These are phyloP conservation scores for Phaethornis superciliosus DNA, from an alignment of 2,113 vertebrate species.

Conservation along the genomic window DNA sequence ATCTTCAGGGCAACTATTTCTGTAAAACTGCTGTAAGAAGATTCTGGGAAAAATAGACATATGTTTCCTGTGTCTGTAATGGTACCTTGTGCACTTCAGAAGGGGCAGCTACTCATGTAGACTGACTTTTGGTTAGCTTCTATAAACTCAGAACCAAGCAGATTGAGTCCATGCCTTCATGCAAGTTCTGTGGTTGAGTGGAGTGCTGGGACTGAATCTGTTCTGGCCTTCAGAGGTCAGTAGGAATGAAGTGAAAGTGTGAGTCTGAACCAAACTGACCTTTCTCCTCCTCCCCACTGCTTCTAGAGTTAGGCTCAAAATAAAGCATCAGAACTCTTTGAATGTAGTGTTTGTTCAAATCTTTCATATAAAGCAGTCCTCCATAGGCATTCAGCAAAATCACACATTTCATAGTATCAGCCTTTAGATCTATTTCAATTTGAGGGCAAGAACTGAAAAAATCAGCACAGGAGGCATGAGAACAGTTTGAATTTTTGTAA, in stretches of 20 bases:
- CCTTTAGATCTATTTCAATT: not conserved
- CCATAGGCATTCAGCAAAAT: not conserved
- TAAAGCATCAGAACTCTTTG: not conserved
- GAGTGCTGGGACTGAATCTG: not conserved
- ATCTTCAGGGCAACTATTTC: not conserved
- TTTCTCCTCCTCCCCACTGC: not conserved
- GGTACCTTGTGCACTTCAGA: not conserved
- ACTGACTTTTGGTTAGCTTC: not conserved
- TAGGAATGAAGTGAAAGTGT: not conserved
- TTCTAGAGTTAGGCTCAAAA: not conserved
- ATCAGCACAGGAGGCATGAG: not conserved
- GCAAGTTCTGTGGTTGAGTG: not conserved
- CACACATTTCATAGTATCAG: not conserved
- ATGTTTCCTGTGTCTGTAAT: not conserved
- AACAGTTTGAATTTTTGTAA: not conserved
- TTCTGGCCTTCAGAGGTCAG: not conserved
- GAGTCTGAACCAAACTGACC: not conserved
- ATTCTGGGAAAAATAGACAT: not conserved
- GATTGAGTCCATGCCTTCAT: not conserved
- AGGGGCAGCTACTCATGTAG: not conserved
- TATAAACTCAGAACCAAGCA: not conserved
- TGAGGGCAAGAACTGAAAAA: not conserved
- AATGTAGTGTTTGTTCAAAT: not conserved
- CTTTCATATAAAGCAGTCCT: not conserved
- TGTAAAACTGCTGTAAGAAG: not conserved